A percentile compares a stretch with the other conserved stretches of the same genome.
These are phyloP conservation scores for Phyto melanocephala DNA, from an alignment of 2,888 invertebrate species.

Conservation along the genomic window DNA sequence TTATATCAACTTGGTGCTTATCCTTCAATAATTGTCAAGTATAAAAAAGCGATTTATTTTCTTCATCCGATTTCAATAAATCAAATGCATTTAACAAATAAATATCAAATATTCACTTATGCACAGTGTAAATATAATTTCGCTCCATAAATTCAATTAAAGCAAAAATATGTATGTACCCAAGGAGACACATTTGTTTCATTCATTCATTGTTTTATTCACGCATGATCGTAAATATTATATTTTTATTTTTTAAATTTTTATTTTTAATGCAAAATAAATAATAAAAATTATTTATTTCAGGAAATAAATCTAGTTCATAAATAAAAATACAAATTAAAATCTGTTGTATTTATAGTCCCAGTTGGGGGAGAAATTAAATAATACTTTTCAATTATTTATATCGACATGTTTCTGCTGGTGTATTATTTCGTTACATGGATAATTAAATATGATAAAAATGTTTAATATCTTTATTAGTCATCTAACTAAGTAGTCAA, in stretches of 20 bases:
- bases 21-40: too few species aligned
- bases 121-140: not conserved
- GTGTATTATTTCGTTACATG: not conserved
- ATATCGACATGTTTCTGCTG: not conserved
- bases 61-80: too few species aligned
- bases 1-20: too few species aligned
- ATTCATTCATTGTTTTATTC: not conserved
- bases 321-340: not conserved
- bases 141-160: slow-evolving; percentile 7
- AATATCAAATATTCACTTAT: not conserved
- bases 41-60: too few species aligned
- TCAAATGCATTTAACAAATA: too few species aligned
- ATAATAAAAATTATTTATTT: slow-evolving; percentile 22
- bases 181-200: slow-evolving; percentile 8
- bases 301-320: slow-evolving; percentile 22
- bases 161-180: not conserved
- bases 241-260: not conserved
- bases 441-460: slow-evolving; percentile 1
- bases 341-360: not conserved
- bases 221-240: slow-evolving; percentile 5
- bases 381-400: slow-evolving; percentile 17
- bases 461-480: not conserved
- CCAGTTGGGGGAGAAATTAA: slow-evolving; percentile 19
- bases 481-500: not conserved
- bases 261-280: not conserved